Conservation (phyloP, 2,797 vertebrate species). For the Pipistrellus nathusii region DNA sequence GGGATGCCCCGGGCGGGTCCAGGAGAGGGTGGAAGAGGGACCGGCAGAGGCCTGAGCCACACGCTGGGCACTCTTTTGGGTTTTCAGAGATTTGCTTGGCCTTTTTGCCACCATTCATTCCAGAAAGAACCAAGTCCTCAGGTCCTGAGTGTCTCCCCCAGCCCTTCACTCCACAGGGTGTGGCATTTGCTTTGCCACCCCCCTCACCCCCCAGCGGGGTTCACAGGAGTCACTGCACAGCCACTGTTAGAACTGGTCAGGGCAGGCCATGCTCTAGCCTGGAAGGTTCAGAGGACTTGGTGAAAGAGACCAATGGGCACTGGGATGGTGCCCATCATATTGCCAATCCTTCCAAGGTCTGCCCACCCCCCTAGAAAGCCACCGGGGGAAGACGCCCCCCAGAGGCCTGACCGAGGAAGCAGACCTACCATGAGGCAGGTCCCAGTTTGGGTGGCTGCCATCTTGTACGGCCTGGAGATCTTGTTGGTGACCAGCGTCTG, state of each 20-base stretch:
- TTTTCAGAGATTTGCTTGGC: not conserved
- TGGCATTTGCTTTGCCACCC: not conserved
- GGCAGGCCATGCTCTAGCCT: not conserved
- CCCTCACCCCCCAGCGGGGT: not conserved
- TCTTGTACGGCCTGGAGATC: slow-evolving; percentile 96
- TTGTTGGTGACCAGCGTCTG: slow-evolving; percentile 97
- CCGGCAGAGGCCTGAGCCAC: not conserved
- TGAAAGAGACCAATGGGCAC: not conserved
- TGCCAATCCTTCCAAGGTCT: not conserved
- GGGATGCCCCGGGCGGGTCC: not conserved
- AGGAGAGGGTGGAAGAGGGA: not conserved
- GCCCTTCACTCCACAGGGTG: not conserved
- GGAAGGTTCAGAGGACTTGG: not conserved
- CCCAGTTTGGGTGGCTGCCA: slow-evolving; percentile 97
- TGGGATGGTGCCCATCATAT: not conserved
- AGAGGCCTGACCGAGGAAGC: not conserved
- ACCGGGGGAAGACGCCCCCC: not conserved
- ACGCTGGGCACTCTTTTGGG: not conserved
- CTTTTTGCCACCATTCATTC: not conserved
- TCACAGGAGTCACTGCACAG: not conserved
- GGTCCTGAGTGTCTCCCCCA: not conserved
- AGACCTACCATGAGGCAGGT: slow-evolving; percentile 96
- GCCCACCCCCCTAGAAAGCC: not conserved
- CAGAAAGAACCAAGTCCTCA: not conserved
- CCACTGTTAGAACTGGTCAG: not conserved